A percentile compares a stretch with the other conserved stretches of the same genome.
Conservation (phyloP, 1,140 invertebrate species). For the Neotoxoptera formosana region DNA sequence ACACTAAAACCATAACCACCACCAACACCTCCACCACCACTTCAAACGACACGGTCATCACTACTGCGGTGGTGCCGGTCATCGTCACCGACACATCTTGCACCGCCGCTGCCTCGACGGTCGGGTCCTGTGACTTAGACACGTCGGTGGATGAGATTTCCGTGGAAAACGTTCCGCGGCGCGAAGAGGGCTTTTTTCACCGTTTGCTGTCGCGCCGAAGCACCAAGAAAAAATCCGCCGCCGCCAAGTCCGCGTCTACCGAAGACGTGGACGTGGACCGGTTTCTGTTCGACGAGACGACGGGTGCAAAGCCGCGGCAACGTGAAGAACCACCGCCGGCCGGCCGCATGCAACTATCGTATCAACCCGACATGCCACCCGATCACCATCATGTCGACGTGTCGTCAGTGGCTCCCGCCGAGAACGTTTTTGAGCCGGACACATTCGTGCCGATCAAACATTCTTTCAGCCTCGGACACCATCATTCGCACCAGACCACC, state of each 20-base stretch:
- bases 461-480: not conserved
- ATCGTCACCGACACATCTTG: not conserved
- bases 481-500: not conserved
- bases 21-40: not conserved
- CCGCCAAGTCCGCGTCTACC: not conserved
- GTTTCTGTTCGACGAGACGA: conserved; percentile 58
- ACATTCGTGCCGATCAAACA: conserved; percentile 43
- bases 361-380: conserved; percentile 36
- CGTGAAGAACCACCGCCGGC: conserved; percentile 66
- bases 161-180: conserved; percentile 38
- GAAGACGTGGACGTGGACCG: conserved; percentile 47
- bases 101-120: not conserved
- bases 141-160: conserved; percentile 44
- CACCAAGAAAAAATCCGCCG: conserved; percentile 68
- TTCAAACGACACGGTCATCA: not conserved
- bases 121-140: not conserved
- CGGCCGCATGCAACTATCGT: conserved; percentile 62
- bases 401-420: not conserved
- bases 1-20: not conserved
- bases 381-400: not conserved
- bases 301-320: conserved; percentile 67
- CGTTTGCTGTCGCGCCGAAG: conserved; percentile 71
- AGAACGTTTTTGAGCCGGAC: conserved; percentile 15
- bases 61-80: not conserved
- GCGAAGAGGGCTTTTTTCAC: conserved; percentile 67